Percentiles rank a stretch among this genome's conserved stretches.
Conservation (phyloP, 2,797 vertebrate species). For the Phrynocephalus guinanensis region DNA sequence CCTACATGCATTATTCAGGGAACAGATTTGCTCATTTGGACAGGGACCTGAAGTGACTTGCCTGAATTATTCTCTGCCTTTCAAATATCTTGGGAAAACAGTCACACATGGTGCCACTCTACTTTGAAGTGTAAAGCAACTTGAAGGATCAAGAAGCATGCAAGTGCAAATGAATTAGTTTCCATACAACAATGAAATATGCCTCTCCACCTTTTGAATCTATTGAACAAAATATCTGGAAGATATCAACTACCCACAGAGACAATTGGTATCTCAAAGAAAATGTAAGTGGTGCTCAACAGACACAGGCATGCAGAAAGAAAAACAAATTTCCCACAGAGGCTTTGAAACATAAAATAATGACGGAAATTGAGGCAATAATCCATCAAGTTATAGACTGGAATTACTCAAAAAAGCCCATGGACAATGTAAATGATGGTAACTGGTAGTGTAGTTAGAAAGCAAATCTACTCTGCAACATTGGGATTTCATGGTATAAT, state of each 20-base stretch:
- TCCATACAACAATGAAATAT: neutral
- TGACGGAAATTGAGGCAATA: constrained; percentile 53
- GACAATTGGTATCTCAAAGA: constrained; percentile 52
- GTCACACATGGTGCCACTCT: neutral
- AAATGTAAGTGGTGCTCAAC: constrained; percentile 34
- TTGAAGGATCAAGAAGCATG: constrained; percentile 4
- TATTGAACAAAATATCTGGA: constrained; percentile 36
- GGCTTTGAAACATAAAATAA: constrained; percentile 51
- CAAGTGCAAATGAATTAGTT: neutral
- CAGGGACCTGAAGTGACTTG: neutral
- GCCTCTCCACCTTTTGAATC: constrained; percentile 40
- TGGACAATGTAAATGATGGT: constrained; percentile 27
- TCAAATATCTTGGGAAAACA: constrained; percentile 22
- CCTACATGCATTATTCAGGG: neutral
- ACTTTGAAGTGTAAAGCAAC: constrained; percentile 10
- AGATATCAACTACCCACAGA: constrained; percentile 43
- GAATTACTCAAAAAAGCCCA: constrained; percentile 49
- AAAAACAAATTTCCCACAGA: constrained; percentile 40
- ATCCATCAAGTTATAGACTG: constrained; percentile 31
- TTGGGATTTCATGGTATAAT: constrained; percentile 43
- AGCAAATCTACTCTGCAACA: constrained; percentile 48
- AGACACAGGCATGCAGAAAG: constrained; percentile 26
- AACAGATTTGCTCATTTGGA: neutral
- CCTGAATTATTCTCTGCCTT: constrained; percentile 3
- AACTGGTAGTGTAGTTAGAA: constrained; percentile 43